These are phyloP conservation scores for Centroberyx gerrardi DNA, from an alignment of 2,797 vertebrate species.

Conservation along the genomic window DNA sequence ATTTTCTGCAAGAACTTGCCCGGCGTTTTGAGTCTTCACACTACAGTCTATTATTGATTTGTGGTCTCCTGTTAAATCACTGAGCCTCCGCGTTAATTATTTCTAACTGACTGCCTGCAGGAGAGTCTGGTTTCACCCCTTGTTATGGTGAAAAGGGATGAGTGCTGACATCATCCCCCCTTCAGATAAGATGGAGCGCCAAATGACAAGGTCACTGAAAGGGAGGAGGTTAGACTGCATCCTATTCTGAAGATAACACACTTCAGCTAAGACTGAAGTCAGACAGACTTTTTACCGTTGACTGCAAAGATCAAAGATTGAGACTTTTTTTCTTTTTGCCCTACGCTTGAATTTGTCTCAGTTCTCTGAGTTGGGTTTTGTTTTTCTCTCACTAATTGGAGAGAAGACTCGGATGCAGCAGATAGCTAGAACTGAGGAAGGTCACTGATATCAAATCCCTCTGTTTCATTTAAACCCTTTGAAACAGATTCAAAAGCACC, in stretches of 20 bases:
- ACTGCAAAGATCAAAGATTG: constrained; percentile 74
- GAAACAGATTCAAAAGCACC: constrained; percentile 68
- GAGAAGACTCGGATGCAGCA: constrained; percentile 68
- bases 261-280: constrained; percentile 49
- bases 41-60: constrained; percentile 74
- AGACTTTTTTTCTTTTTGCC: constrained; percentile 48
- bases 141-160: constrained; percentile 69
- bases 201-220: constrained; percentile 79
- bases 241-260: constrained; percentile 72
- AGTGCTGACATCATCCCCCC: constrained; percentile 71
- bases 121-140: constrained; percentile 67
- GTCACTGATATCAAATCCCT: constrained; percentile 67
- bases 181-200: constrained; percentile 72
- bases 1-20: constrained; percentile 61
- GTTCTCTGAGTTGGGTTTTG: constrained; percentile 65
- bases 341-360: constrained; percentile 69
- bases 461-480: constrained; percentile 56
- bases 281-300: constrained; percentile 46
- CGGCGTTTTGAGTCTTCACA: constrained; percentile 65
- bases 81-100: constrained; percentile 74
- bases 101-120: constrained; percentile 68
- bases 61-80: constrained; percentile 76
- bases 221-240: constrained; percentile 72
- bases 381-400: constrained; percentile 85
- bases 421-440: constrained; percentile 65